These are phyloP conservation scores for Eonycteris spelaea DNA, from an alignment of 2,113 vertebrate species.

Conservation along the genomic window DNA sequence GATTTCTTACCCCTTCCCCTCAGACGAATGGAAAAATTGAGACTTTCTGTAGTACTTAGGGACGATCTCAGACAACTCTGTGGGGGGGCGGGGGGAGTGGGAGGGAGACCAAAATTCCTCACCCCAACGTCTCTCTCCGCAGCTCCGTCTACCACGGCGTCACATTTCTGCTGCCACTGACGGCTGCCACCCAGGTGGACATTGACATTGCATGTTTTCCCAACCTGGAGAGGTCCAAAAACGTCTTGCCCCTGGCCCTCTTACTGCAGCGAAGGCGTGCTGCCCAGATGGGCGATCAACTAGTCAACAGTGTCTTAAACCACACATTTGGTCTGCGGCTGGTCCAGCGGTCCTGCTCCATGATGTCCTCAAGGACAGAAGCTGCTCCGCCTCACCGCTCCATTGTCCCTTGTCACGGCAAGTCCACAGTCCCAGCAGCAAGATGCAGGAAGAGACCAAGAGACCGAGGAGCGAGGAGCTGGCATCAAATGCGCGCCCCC, in stretches of 20 bases:
- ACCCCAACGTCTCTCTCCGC: background rate
- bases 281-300: too few species aligned
- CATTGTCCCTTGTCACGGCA: background rate
- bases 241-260: background rate
- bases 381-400: too few species aligned
- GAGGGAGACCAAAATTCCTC: background rate
- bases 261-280: background rate
- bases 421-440: background rate
- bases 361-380: background rate
- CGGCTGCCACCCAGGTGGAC: rapidly evolving
- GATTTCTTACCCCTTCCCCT: background rate
- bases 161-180: background rate
- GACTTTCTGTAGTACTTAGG: background rate
- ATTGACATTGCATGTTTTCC: background rate
- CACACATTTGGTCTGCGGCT: background rate
- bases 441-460: background rate
- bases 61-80: background rate
- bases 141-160: background rate
- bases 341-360: rapidly evolving
- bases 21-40: background rate
- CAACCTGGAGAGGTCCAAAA: background rate
- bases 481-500: background rate
- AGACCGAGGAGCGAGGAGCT: background rate
- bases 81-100: too few species aligned
- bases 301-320: background rate